phyloP scores from a whole-genome alignment of 2,113 vertebrate species.

The Chunga burmeisteri region DNA sequence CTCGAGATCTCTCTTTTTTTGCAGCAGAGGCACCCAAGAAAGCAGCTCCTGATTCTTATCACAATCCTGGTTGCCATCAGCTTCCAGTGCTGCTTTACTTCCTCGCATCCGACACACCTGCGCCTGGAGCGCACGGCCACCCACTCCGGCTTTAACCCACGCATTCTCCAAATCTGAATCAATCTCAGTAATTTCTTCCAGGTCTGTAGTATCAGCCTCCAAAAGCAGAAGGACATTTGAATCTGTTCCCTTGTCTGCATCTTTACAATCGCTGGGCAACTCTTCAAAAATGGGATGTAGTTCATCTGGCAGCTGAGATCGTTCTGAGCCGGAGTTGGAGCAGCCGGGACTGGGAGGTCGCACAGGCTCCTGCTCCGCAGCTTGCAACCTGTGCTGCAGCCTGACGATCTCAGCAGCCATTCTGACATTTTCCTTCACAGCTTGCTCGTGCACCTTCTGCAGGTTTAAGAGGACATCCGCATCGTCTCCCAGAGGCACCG shows the following conservation, averaged over 20 bases:
- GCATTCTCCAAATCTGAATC: conserved; percentile 46
- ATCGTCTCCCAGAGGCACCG: conserved; percentile 48
- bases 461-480: conserved; percentile 59
- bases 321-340: background rate
- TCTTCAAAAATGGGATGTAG: background rate
- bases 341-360: background rate
- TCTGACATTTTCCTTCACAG: conserved; percentile 69
- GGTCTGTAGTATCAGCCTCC: conserved; percentile 16
- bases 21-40: conserved; percentile 35
- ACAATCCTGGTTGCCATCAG: conserved; percentile 28
- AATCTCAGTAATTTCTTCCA: conserved; percentile 34
- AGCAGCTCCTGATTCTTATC: conserved; percentile 49
- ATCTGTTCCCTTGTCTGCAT: background rate
- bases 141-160: conserved; percentile 8
- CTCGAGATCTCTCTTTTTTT: conserved; percentile 52
- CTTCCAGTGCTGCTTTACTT: background rate
- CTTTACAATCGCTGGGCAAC: background rate
- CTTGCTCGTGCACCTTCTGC: conserved; percentile 68
- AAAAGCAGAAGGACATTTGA: background rate
- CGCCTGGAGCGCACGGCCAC: background rate
- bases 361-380: background rate
- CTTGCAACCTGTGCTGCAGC: conserved; percentile 48
- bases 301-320: background rate
- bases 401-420: conserved; percentile 63
- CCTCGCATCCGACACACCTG: conserved; percentile 12